phyloP scores from a whole-genome alignment of 2,797 vertebrate species.

The Sylvilagus floridanus region DNA sequence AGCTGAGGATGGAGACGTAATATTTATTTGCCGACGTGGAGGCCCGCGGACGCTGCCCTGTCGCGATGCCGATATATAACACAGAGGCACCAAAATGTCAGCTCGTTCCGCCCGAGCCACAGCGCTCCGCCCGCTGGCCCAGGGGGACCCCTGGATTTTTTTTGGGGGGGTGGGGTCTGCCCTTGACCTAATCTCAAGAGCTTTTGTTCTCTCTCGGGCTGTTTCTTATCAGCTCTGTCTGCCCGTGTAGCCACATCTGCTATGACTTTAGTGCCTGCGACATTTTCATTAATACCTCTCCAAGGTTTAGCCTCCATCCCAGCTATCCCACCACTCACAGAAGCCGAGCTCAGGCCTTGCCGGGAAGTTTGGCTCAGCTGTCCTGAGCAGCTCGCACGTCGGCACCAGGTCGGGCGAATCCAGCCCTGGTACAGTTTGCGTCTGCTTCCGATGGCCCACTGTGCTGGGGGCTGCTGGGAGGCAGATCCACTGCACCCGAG shows the following conservation, averaged over 20 bases:
- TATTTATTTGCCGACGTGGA: constrained; percentile 86
- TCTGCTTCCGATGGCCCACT: neutral
- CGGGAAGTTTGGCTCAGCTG: neutral
- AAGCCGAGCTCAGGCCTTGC: constrained; percentile 56
- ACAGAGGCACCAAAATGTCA: constrained; percentile 72
- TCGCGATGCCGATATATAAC: constrained; percentile 79
- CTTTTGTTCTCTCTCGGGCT: constrained; percentile 73
- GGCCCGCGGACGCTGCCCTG: constrained; percentile 82
- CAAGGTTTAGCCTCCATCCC: constrained; percentile 71
- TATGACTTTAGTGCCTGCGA: constrained; percentile 79
- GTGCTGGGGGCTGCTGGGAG: neutral
- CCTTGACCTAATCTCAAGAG: constrained; percentile 79
- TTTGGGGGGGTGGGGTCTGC: neutral
- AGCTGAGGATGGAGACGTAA: constrained; percentile 88
- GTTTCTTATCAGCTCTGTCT: constrained; percentile 75
- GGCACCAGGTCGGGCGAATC: neutral
- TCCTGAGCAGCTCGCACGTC: neutral
- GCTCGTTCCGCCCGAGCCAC: neutral
- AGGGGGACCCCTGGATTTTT: constrained; percentile 23
- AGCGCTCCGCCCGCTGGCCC: constrained; percentile 24
- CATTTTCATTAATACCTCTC: constrained; percentile 80
- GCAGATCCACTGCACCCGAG: neutral
- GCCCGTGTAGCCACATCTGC: constrained; percentile 70
- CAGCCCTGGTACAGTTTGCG: neutral
- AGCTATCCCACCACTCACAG: constrained; percentile 59